A percentile compares a stretch with the other conserved stretches of the same genome.
These are phyloP conservation scores for Hermodice carunculata DNA, from an alignment of 2,888 invertebrate species.

Conservation along the genomic window DNA sequence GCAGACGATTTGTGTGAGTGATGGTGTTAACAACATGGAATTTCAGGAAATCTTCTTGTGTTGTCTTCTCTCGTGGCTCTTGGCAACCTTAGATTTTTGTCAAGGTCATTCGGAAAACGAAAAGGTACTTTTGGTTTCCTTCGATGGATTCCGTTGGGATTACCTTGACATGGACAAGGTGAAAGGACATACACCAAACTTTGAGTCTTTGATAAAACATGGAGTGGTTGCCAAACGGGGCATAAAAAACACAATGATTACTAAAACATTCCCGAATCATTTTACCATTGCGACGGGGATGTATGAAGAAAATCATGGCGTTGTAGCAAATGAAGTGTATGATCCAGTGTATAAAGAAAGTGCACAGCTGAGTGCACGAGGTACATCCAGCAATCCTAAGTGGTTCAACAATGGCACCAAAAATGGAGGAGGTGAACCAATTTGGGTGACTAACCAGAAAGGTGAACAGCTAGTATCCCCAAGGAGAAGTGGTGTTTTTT, in stretches of 20 bases:
- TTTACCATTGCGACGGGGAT: conserved; percentile 76
- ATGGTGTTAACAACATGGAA: no score
- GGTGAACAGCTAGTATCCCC: conserved; percentile 67
- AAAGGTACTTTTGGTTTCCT: conserved; percentile 76
- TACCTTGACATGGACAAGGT: conserved; percentile 73
- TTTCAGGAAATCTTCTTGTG: no score
- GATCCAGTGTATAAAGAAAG: conserved; percentile 70
- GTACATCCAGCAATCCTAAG: conserved; percentile 60
- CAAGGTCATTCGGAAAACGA: conserved; percentile 56
- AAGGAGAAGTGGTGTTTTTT: conserved; percentile 77
- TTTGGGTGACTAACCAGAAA: conserved; percentile 72
- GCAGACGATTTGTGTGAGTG: no score
- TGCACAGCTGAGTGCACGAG: conserved; percentile 9
- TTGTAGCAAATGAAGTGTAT: conserved; percentile 76
- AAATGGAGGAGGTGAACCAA: conserved; percentile 68
- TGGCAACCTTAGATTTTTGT: no score
- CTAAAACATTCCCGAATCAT: conserved; percentile 84
- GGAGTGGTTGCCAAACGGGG: conserved; percentile 74
- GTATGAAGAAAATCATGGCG: conserved; percentile 79
- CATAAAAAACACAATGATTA: conserved; percentile 66
- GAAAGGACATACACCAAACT: conserved; percentile 72
- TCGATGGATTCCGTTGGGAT: conserved; percentile 81
- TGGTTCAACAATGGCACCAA: conserved; percentile 73
- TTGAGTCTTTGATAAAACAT: conserved; percentile 73
- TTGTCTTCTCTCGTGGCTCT: no score